These are phyloP conservation scores for Ethmia dodecea DNA, from an alignment of 2,888 invertebrate species.

Conservation along the genomic window DNA sequence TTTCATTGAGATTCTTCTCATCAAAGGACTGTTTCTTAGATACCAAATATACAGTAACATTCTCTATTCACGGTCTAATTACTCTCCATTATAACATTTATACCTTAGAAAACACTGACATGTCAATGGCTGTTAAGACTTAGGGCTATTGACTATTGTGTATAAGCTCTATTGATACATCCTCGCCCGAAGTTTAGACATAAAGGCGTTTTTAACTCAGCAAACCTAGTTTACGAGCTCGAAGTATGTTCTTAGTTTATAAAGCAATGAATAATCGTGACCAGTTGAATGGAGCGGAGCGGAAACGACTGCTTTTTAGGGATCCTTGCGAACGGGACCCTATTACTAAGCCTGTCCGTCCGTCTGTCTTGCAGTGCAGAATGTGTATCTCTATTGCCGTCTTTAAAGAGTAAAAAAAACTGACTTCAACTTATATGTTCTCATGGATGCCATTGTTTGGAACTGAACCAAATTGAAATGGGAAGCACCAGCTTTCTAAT, in stretches of 20 bases:
- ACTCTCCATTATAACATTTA: background rate
- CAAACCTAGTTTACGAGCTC: too few relatives aligned
- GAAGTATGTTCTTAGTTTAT: background rate
- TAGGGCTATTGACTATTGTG: background rate
- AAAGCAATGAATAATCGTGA: background rate
- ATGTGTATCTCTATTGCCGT: too few relatives aligned
- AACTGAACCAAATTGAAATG: too few relatives aligned
- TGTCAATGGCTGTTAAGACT: slow-evolving; percentile 3
- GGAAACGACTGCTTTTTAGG: too few relatives aligned
- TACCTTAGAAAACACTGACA: slow-evolving; percentile 2
- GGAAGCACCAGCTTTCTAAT: too few relatives aligned
- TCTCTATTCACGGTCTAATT: background rate
- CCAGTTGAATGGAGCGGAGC: background rate
- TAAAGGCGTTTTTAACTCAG: background rate
- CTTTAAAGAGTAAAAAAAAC: too few relatives aligned
- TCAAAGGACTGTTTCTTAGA: background rate
- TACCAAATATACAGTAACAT: background rate
- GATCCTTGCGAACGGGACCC: too few relatives aligned
- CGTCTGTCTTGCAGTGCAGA: too few relatives aligned
- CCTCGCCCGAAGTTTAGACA: background rate
- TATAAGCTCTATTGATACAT: background rate
- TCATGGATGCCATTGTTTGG: too few relatives aligned
- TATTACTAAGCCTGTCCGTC: too few relatives aligned
- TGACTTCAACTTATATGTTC: too few relatives aligned
- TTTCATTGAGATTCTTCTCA: background rate